These are phyloP conservation scores for Marmota flaviventris DNA, from an alignment of 2,113 vertebrate genomes.

Conservation along the genomic window DNA sequence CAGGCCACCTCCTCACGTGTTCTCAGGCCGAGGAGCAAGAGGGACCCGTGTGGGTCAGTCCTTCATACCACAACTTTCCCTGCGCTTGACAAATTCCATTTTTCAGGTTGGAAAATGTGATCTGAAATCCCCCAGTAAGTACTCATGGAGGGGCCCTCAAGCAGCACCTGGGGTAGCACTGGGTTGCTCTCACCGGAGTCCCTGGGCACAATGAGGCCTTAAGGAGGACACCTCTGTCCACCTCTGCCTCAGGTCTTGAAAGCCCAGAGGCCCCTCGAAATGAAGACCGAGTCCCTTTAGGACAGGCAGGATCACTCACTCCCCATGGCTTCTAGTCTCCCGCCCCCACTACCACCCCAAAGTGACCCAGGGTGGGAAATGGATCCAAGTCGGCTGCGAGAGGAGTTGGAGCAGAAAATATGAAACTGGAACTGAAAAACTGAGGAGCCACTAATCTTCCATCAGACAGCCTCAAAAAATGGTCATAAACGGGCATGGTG, in stretches of 20 bases:
- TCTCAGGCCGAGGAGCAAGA: background rate
- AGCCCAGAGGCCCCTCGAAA: background rate
- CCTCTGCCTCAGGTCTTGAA: background rate
- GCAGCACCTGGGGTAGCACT: background rate
- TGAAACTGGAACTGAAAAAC: background rate
- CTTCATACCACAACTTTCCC: background rate
- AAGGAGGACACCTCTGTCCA: background rate
- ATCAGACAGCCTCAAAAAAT: background rate
- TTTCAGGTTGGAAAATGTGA: no score
- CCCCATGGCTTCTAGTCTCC: background rate
- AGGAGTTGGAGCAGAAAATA: background rate
- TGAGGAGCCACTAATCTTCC: no score
- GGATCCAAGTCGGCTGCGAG: background rate
- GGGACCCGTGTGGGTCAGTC: background rate
- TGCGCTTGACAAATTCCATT: background rate
- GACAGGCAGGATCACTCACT: background rate
- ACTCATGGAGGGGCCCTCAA: background rate
- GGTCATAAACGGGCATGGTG: rapidly evolving
- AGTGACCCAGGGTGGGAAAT: background rate
- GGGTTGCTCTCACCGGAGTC: background rate
- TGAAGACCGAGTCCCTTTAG: background rate
- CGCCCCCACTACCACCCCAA: no score
- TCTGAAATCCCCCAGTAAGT: no score
- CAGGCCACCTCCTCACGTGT: background rate
- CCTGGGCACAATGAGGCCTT: background rate